Base-by-base conservation (phyloP, 2,113 vertebrate genomes). In the Ceyx melanurus region DNA sequence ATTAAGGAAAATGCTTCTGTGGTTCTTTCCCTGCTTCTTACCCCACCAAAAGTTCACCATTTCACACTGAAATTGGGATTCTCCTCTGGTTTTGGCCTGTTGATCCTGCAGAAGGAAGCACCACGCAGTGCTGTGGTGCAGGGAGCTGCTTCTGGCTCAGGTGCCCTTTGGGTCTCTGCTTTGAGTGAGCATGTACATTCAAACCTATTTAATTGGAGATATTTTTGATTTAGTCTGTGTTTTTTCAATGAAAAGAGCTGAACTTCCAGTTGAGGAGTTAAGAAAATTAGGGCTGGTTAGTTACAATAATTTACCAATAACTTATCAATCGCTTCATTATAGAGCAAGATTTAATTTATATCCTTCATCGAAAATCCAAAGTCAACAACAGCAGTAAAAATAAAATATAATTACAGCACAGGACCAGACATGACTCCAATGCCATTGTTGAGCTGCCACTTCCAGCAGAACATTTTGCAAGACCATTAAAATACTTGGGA, bases 1-100 rank as follows among this genome's bases (percentile, higher is more conserved):
- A 73, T 88, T 90, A 88, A 92, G 88, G 82, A 92, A 95, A 94
- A 83, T 64, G 82, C 53, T 91, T 93, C 84, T 91, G 28, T 58
- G 80, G 42, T 82, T 94, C 64, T 82, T 83, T 53, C 80, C 62
- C 64, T 88, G 57, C 82, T 80, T 67, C 88, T 86, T 92, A 66
- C 51, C 93, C 68, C 57, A 62, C 64, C 19, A 3, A 73, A 64
- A 67, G 12, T 70, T 70, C 73, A 31, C 25, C 29, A 7, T 90
- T 95, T 94, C 84, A 71, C 28, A 28, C 13, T n/a, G 40, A 73
- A 45, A 40, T 37, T 35, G 70, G 45, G 33, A 65, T 66, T 92
- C 90, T 31, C 43, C 35, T 73, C 20, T 67, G 29, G 4, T 82
- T 92, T 71, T 84, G 86, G 29, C 53, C 43, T 70, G 86, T 3